Conservation (phyloP, 2,113 vertebrate species). For the Butorides virescens region DNA sequence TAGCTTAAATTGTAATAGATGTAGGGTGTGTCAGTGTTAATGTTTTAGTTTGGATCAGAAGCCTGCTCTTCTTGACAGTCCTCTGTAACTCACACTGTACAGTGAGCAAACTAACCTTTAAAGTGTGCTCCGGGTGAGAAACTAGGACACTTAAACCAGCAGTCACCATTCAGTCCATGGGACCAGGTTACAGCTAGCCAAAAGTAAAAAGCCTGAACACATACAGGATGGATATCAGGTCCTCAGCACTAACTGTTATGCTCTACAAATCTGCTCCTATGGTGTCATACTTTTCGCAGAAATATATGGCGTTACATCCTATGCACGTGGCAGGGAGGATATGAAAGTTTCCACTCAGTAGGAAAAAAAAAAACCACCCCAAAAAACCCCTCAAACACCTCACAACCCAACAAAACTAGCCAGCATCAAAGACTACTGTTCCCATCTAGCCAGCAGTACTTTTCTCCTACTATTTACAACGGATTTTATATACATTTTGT, state of each 20-base stretch:
- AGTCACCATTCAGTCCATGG: not conserved
- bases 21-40: not conserved
- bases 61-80: not conserved
- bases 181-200: not conserved
- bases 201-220: not conserved
- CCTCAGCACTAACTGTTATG: rapidly evolving
- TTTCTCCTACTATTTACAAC: not conserved
- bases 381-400: not conserved
- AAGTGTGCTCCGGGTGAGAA: not conserved
- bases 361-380: not conserved
- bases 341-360: not conserved
- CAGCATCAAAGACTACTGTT: not conserved
- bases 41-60: not conserved
- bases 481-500: not conserved
- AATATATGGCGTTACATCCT: not conserved
- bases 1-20: not conserved
- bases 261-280: not conserved
- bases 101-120: not conserved
- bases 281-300: not conserved
- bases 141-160: not conserved
- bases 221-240: not conserved
- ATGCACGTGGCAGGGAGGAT: not conserved
- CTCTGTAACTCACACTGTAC: not conserved
- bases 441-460: not conserved
- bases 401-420: not conserved